Percentiles rank a stretch among this genome's conserved stretches.
Evolutionary conservation across 2,888 invertebrate species (phyloP).

Genomic region (Drosophila limbata): DNA sequence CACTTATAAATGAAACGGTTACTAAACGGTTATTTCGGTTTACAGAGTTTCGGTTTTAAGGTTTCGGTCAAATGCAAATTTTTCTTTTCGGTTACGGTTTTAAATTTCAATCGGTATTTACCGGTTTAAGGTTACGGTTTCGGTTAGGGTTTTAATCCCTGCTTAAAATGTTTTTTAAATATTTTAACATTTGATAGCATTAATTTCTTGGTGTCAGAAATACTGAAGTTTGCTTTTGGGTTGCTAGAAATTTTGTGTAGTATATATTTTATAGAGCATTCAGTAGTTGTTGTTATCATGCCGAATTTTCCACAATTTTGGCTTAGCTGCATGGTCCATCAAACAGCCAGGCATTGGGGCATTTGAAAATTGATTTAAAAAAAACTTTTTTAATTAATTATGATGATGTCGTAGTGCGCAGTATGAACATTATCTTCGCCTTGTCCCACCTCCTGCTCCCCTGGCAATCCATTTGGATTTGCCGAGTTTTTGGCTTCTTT

Average conservation of each 20-base stretch:
- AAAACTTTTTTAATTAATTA: slow-evolving; percentile 81
- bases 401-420: slow-evolving; percentile 70
- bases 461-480: slow-evolving; percentile 54
- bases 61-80: too few relatives aligned
- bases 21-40: too few relatives aligned
- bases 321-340: slow-evolving; percentile 63
- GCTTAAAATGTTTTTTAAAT: too few relatives aligned
- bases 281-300: slow-evolving; percentile 1
- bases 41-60: too few relatives aligned
- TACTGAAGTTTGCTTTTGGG: not conserved
- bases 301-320: slow-evolving; percentile 36
- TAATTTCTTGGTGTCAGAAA: too few relatives aligned
- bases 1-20: too few relatives aligned
- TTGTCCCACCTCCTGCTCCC: not conserved
- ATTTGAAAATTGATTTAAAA: slow-evolving; percentile 75
- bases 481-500: slow-evolving; percentile 59
- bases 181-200: too few relatives aligned
- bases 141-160: too few relatives aligned
- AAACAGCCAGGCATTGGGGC: slow-evolving; percentile 70
- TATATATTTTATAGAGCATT: not conserved
- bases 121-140: too few relatives aligned
- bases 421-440: slow-evolving; percentile 15
- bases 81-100: too few relatives aligned
- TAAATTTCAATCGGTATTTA: too few relatives aligned
- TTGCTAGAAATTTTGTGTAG: not conserved